Evolutionary conservation across 2,113 vertebrate species (phyloP).

Genomic region (Sterrhoptilus dennistouni): DNA sequence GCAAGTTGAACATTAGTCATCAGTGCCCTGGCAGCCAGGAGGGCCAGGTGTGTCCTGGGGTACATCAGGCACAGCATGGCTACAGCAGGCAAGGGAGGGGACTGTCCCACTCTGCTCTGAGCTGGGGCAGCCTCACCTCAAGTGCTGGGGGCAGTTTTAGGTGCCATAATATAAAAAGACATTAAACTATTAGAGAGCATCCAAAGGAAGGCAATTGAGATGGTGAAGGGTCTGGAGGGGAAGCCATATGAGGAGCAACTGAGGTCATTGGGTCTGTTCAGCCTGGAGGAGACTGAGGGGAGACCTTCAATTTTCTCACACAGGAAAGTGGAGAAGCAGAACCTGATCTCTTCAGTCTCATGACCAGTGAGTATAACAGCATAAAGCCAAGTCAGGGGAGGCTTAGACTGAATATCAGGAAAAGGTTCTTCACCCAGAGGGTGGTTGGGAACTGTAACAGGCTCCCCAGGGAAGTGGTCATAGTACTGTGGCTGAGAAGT

Average conservation of each 20-base stretch:
- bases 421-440: background rate
- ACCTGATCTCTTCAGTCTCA: background rate
- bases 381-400: background rate
- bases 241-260: background rate
- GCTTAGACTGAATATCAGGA: background rate
- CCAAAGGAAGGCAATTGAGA: background rate
- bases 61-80: fast-evolving
- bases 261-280: background rate
- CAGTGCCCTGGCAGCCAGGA: background rate
- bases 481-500: background rate
- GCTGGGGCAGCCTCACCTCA: fast-evolving
- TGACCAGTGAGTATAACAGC: background rate
- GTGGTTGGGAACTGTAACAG: background rate
- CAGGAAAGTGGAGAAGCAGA: background rate
- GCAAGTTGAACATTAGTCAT: background rate
- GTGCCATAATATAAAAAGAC: background rate
- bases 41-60: fast-evolving
- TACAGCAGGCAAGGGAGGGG: fast-evolving
- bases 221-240: background rate
- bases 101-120: background rate
- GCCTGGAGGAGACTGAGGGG: background rate
- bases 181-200: background rate
- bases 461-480: background rate
- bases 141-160: background rate
- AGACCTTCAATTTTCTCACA: background rate